phyloP scores from a whole-genome alignment of 2,888 invertebrate species.

The Sinodicranocentrus sp. region DNA sequence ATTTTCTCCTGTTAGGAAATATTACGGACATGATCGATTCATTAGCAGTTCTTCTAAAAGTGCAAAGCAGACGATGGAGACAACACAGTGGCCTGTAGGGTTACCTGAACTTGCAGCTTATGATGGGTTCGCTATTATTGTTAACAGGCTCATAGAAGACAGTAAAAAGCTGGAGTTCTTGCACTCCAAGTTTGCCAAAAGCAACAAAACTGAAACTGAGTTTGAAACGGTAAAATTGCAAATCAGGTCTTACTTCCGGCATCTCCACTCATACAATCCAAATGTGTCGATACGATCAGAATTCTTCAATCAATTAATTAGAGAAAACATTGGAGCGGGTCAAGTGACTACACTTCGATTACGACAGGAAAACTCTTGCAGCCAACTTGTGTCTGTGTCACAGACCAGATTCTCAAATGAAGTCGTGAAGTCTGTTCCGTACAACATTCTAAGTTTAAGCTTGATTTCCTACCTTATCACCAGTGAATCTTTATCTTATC shows the following conservation, averaged over 20 bases:
- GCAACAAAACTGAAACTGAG: neutral
- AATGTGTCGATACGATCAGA: neutral
- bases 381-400: neutral
- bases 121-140: slow-evolving; percentile 58
- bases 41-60: neutral
- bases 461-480: neutral
- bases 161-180: neutral
- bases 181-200: too few relatives aligned
- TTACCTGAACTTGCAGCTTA: slow-evolving; percentile 3
- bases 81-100: slow-evolving; percentile 19
- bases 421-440: slow-evolving; percentile 1
- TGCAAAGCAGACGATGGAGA: slow-evolving; percentile 5
- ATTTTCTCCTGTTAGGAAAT: slow-evolving; percentile 38
- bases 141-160: slow-evolving; percentile 38
- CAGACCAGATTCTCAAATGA: slow-evolving; percentile 13
- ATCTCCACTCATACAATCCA: slow-evolving; percentile 25
- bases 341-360: too few relatives aligned
- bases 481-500: neutral
- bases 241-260: slow-evolving; percentile 11
- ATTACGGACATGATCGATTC: neutral
- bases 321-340: too few relatives aligned
- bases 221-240: neutral
- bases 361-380: neutral
- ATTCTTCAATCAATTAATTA: too few relatives aligned
- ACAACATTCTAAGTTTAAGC: neutral